phyloP scores from a whole-genome alignment of 1,140 invertebrate genomes.

The Drosophila melanica region DNA sequence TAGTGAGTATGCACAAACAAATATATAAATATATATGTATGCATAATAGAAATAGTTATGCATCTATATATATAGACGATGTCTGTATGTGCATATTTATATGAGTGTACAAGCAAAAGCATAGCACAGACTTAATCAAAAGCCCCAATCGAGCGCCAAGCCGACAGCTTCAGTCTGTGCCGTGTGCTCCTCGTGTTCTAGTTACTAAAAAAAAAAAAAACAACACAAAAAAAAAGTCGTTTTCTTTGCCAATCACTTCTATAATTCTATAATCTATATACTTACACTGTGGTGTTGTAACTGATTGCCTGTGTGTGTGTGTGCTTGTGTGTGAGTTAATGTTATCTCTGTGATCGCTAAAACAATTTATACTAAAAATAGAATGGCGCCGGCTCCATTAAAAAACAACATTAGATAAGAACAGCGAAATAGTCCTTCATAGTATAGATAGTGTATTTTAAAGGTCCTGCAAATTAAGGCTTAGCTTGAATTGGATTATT shows the following conservation, averaged over 20 bases:
- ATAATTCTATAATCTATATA: conserved; percentile 32
- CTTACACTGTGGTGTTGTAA: conserved; percentile 74
- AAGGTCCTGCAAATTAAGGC: no score
- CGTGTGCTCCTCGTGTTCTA: conserved; percentile 64
- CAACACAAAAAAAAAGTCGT: neutral
- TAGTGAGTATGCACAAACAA: conserved; percentile 23
- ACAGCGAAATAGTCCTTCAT: neutral
- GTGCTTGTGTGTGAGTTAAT: conserved; percentile 30
- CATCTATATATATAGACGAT: neutral
- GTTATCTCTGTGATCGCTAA: conserved; percentile 26
- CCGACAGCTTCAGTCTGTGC: conserved; percentile 60
- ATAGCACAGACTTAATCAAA: conserved; percentile 60
- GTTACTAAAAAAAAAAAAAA: conserved; percentile 4
- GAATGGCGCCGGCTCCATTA: conserved; percentile 8
- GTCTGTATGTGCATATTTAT: conserved; percentile 32
- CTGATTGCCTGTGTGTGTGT: conserved; percentile 61
- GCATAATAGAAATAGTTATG: conserved; percentile 7
- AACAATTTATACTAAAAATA: conserved; percentile 36
- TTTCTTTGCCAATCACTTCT: conserved; percentile 4
- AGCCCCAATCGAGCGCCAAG: conserved; percentile 27
- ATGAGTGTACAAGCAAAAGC: conserved; percentile 35
- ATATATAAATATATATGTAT: conserved; percentile 1
- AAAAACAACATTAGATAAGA: neutral
- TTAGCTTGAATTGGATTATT: no score
- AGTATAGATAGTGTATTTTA: no score